Evolutionary conservation across 2,888 invertebrate genomes (phyloP).

Genomic region (Perithous albicinctus): DNA sequence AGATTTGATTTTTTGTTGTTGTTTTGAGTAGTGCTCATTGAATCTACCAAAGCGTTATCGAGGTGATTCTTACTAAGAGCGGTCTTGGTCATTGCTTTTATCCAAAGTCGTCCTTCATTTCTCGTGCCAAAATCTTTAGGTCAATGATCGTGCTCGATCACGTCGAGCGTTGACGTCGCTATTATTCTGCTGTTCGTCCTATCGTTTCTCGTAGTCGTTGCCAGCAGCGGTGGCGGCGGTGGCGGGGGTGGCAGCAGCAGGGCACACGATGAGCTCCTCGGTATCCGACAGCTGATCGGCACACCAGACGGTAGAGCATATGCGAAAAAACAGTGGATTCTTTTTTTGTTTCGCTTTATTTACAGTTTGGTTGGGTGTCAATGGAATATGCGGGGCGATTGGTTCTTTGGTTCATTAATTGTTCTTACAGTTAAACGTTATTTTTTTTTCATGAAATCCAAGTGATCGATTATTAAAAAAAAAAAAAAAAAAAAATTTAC

Average conservation of each 20-base stretch:
- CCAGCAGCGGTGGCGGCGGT: slow-evolving; percentile 10
- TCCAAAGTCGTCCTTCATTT: slow-evolving; percentile 66
- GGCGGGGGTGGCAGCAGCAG: slow-evolving; percentile 1
- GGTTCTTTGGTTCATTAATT: too few relatives aligned
- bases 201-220: slow-evolving; percentile 41
- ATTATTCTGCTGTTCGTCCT: slow-evolving; percentile 19
- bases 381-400: too few relatives aligned
- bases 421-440: not conserved
- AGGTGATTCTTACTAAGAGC: slow-evolving; percentile 67
- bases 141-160: slow-evolving; percentile 43
- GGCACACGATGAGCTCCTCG: slow-evolving; percentile 22
- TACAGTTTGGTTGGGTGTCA: not conserved
- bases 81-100: slow-evolving; percentile 69
- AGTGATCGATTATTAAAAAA: too few relatives aligned
- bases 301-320: not conserved
- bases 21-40: slow-evolving; percentile 3
- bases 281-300: slow-evolving; percentile 40
- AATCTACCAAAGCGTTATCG: slow-evolving; percentile 17
- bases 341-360: slow-evolving; percentile 9
- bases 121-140: slow-evolving; percentile 50
- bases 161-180: slow-evolving; percentile 54
- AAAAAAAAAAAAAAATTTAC: too few relatives aligned
- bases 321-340: slow-evolving; percentile 38
- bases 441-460: too few relatives aligned
- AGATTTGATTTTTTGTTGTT: slow-evolving; percentile 14